Percentiles rank a stretch among this genome's conserved stretches.
phyloP scores from a whole-genome alignment of 2,113 vertebrate species.

The Phycodurus eques region DNA sequence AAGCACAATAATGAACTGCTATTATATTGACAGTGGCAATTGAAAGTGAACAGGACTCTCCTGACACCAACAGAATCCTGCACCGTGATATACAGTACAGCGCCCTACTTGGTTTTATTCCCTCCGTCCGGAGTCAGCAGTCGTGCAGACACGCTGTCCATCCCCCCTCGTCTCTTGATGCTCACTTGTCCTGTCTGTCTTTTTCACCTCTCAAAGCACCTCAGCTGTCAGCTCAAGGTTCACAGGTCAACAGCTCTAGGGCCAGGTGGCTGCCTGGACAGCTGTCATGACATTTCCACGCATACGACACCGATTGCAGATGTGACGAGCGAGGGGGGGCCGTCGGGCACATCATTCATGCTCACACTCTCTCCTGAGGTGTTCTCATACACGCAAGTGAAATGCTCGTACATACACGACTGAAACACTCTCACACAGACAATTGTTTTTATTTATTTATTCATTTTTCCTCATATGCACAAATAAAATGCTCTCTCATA shows the following conservation, averaged over 20 bases:
- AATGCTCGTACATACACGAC: too few relatives aligned
- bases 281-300: constrained; percentile 58
- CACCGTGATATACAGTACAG: constrained; percentile 1
- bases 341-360: neutral
- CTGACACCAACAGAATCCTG: neutral
- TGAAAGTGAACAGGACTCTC: neutral
- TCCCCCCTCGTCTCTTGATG: constrained; percentile 24
- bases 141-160: constrained; percentile 3
- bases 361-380: too few relatives aligned
- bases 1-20: too few relatives aligned
- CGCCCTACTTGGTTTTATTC: neutral
- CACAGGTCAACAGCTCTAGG: constrained; percentile 57
- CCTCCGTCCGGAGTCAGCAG: constrained; percentile 30
- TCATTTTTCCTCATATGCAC: too few relatives aligned
- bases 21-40: neutral
- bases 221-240: constrained; percentile 70
- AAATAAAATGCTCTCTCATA: too few relatives aligned
- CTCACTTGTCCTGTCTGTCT: constrained; percentile 56
- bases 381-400: too few relatives aligned
- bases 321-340: constrained; percentile 29
- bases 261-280: constrained; percentile 70
- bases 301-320: constrained; percentile 42
- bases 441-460: too few relatives aligned
- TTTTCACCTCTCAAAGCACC: constrained; percentile 36
- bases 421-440: too few relatives aligned